Conservation (phyloP, 2,888 invertebrate species). For the Platerodrilus igneus region DNA sequence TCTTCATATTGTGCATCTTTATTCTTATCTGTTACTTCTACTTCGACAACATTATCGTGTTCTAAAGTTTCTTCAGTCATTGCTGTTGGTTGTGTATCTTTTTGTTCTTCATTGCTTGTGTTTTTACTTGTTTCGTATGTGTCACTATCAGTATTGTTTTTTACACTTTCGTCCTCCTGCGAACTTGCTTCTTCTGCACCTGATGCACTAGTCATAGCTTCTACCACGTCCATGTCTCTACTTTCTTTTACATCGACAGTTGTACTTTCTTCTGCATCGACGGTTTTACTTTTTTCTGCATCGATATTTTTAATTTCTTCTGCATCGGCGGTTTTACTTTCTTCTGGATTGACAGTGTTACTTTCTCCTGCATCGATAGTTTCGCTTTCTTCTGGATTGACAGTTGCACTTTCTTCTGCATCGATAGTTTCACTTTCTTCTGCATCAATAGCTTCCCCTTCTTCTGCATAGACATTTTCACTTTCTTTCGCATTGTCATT, state of each 20-base stretch:
- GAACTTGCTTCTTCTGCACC: not conserved
- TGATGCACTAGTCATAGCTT: not conserved
- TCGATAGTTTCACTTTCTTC: constrained; percentile 1
- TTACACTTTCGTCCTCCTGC: not conserved
- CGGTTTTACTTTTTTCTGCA: not conserved
- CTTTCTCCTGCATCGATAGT: not conserved
- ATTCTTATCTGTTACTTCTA: no score
- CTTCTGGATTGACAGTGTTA: not conserved
- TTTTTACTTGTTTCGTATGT: not conserved
- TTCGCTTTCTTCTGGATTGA: not conserved
- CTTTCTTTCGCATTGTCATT: not conserved
- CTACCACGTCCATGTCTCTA: constrained; percentile 1
- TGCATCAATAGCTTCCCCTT: constrained; percentile 6
- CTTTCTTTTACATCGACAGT: constrained; percentile 1
- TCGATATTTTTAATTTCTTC: constrained; percentile 7
- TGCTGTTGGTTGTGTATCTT: not conserved
- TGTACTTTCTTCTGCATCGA: constrained; percentile 5
- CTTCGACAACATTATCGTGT: no score
- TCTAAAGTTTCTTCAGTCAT: no score
- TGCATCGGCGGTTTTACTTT: no score
- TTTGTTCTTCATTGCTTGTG: not conserved
- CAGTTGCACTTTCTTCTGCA: constrained; percentile 5
- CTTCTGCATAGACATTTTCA: constrained; percentile 2
- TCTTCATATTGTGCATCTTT: no score
- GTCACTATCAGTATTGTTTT: not conserved